Base-by-base conservation (phyloP, 2,797 vertebrate genomes). In the Lagorchestes hirsutus region DNA sequence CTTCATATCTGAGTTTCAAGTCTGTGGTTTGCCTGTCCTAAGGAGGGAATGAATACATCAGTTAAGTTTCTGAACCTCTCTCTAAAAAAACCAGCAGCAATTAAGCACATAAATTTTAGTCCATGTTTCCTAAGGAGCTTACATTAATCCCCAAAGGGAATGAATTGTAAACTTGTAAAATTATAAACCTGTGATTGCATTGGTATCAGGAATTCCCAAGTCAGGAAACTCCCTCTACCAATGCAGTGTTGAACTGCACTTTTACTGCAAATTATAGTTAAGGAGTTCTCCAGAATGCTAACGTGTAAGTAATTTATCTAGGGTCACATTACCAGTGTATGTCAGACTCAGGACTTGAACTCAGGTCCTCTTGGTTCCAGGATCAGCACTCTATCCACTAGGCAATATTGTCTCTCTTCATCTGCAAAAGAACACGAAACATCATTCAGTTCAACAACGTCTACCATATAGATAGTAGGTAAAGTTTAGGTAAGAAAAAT, bases 41-140 rank as follows among this genome's bases (percentile, higher is more conserved):
- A 46, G 14, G 22, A 52, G 22, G 22, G 74, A 82, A 82, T 82
- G 27, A 92, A 94, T 9, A 13, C 34, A 91, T 59, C 90, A 91
- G 29, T 91, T 91, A 92, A 59, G 56, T 93, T 97, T 93, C 94
- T 62, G 54, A 96, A 90, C 56, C 54, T 90, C 91, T 90, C 92
- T 96, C 94, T 96, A 91, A 82, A 93, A 46, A 50, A 54, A 55
- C 27, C 90, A 0, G 0, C 57, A 4, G 18, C 0, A 22, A 91
- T 56, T 92, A 58, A 31, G 29, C 74, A 54, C 82, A 82, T 91
- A 59, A 92, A 22, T 87, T 27, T 87, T 9, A 12, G 74, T 54
- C 27, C 59, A 8, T 87, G 16, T 94, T 92, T 95, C 82, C 57
- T 55, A 74, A 95, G 94, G 27, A 1, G 2, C 8, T 82, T 82